Conservation (phyloP, 2,888 invertebrate species). For the Allacma fusca region DNA sequence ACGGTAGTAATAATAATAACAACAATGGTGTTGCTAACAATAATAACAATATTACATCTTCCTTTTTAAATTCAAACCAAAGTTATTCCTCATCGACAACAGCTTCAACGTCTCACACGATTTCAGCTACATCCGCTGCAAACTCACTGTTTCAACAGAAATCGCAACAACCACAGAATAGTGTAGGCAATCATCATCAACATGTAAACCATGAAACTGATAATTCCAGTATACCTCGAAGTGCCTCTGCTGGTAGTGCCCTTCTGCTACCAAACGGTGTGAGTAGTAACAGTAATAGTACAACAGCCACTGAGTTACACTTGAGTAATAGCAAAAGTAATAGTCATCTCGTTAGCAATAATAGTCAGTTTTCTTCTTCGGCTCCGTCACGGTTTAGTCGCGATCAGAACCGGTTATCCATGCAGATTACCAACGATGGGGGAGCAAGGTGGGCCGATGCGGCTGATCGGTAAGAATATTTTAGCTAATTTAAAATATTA, state of each 20-base stretch:
- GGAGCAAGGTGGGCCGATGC: slow-evolving; percentile 82
- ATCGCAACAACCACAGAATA: neutral
- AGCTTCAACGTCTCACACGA: slow-evolving; percentile 2
- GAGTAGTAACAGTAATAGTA: slow-evolving; percentile 26
- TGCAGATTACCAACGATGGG: slow-evolving; percentile 83
- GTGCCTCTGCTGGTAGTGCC: slow-evolving; percentile 44
- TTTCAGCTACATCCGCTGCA: neutral
- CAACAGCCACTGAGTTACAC: slow-evolving; percentile 18
- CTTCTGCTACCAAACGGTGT: slow-evolving; percentile 7
- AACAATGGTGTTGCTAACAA: slow-evolving; percentile 28
- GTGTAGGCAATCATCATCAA: slow-evolving; percentile 14
- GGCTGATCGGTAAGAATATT: slow-evolving; percentile 70
- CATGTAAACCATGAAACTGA: slow-evolving; percentile 7
- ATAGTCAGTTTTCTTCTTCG: slow-evolving; percentile 31
- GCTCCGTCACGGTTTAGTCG: slow-evolving; percentile 63
- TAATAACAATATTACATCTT: slow-evolving; percentile 17
- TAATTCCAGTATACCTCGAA: slow-evolving; percentile 33
- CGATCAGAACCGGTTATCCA: slow-evolving; percentile 78
- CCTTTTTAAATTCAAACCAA: slow-evolving; percentile 40
- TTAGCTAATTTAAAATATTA: too few species aligned
- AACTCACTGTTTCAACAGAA: neutral
- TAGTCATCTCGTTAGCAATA: slow-evolving; percentile 42
- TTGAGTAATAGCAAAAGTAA: slow-evolving; percentile 43
- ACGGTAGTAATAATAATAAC: neutral
- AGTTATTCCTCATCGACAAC: slow-evolving; percentile 27